Conservation (phyloP, 2,113 vertebrate species). For the Zapus hudsonius region DNA sequence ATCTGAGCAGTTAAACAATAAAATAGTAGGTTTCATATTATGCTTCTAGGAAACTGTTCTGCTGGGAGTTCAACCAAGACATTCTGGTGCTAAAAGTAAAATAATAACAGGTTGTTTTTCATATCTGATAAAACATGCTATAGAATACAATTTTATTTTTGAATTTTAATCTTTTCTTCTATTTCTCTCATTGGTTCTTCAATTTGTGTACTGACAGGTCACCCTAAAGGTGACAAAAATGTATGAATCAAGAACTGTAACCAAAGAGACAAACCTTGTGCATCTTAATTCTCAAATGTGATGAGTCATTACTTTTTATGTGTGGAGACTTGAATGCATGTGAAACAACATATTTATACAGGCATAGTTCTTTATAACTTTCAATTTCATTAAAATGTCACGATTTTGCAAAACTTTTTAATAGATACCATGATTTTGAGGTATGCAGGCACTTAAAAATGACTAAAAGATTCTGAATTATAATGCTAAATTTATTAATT, state of each 20-base stretch:
- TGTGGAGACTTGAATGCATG: neutral
- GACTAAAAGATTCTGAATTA: neutral
- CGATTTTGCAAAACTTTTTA: neutral
- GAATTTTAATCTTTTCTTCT: neutral
- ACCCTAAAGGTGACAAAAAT: neutral
- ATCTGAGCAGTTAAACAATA: conserved; percentile 76
- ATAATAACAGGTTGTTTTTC: conserved; percentile 56
- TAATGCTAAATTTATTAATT: conserved; percentile 27
- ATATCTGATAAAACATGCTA: conserved; percentile 36
- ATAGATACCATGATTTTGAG: neutral
- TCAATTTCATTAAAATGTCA: conserved; percentile 34
- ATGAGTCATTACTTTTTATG: neutral
- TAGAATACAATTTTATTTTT: conserved; percentile 1
- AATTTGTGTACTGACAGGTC: neutral
- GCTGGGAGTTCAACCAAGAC: conserved; percentile 36
- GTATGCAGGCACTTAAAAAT: neutral
- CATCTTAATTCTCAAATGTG: neutral
- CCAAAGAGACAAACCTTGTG: neutral
- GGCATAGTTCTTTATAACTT: neutral
- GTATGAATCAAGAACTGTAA: neutral
- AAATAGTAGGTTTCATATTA: conserved; percentile 66
- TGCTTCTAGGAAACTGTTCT: conserved; percentile 54
- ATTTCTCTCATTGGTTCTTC: neutral
- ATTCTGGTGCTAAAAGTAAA: conserved; percentile 63
- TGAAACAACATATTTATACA: neutral